Evolutionary conservation across 2,888 invertebrate species (phyloP).

Genomic region (Tanytarsus gracilentus): DNA sequence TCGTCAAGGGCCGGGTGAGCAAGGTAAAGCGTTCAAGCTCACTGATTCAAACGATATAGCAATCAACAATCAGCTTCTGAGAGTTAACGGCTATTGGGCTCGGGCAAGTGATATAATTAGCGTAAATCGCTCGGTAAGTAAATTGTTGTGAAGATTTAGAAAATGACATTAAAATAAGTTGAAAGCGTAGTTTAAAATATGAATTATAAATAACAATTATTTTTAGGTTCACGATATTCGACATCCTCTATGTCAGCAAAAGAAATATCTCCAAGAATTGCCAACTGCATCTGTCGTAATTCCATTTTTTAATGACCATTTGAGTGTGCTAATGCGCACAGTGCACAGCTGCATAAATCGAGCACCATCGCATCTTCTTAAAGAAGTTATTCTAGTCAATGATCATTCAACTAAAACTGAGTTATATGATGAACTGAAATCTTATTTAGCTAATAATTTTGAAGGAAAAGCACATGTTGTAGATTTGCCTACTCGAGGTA

Average conservation of each 20-base stretch:
- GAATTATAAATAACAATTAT: no score
- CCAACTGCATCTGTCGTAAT: not conserved
- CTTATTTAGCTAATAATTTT: conserved; percentile 44
- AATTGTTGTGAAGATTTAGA: no score
- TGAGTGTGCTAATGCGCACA: conserved; percentile 44
- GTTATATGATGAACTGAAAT: conserved; percentile 60
- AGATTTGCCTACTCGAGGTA: no score
- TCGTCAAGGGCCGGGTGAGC: conserved; percentile 5
- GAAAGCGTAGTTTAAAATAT: no score
- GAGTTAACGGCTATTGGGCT: conserved; percentile 10
- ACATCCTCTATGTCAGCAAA: not conserved
- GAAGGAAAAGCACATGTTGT: conserved; percentile 44
- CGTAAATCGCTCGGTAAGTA: conserved; percentile 8
- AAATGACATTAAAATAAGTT: no score
- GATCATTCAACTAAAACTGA: conserved; percentile 70
- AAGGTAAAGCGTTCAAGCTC: not conserved
- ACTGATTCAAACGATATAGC: not conserved
- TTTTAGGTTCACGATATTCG: conserved; percentile 14
- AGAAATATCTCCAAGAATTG: not conserved
- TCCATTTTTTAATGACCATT: conserved; percentile 7
- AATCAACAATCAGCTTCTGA: not conserved
- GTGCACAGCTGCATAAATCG: conserved; percentile 73
- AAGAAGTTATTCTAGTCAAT: conserved; percentile 84
- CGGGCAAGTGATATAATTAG: not conserved
- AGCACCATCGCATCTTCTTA: conserved; percentile 66